These are phyloP conservation scores for Agonopterix subpropinquella DNA, from an alignment of 2,888 invertebrate species.

Conservation along the genomic window DNA sequence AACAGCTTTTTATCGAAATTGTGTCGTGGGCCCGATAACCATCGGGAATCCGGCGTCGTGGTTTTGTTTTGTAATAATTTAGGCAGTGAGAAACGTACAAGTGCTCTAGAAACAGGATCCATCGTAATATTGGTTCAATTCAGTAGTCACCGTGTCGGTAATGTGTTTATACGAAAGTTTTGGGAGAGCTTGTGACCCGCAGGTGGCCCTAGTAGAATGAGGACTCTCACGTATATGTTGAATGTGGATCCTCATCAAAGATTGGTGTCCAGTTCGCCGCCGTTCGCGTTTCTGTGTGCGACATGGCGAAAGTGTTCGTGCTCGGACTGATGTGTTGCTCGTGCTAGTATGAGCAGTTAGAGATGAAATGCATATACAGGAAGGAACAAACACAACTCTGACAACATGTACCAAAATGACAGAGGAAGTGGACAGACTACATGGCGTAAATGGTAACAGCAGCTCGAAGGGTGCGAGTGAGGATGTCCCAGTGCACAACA, in stretches of 20 bases:
- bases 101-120: slow-evolving; percentile 38
- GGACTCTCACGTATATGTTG: slow-evolving; percentile 63
- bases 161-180: slow-evolving; percentile 69
- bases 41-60: slow-evolving; percentile 62
- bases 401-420: slow-evolving; percentile 82
- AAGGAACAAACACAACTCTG: slow-evolving; percentile 79
- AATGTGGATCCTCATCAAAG: slow-evolving; percentile 51
- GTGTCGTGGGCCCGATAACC: slow-evolving; percentile 69
- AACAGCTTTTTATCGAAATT: slow-evolving; percentile 72
- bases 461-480: slow-evolving; percentile 72
- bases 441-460: slow-evolving; percentile 83
- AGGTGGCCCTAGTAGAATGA: slow-evolving; percentile 72
- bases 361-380: slow-evolving; percentile 82
- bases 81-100: slow-evolving; percentile 45
- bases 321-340: slow-evolving; percentile 66
- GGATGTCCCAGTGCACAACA: slow-evolving; percentile 62
- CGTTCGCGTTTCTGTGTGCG: slow-evolving; percentile 47
- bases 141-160: slow-evolving; percentile 67
- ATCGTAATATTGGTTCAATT: slow-evolving; percentile 44
- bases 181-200: slow-evolving; percentile 57
- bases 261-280: slow-evolving; percentile 48
- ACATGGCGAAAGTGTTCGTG: slow-evolving; percentile 63
- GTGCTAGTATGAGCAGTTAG: slow-evolving; percentile 70
- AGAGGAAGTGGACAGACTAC: slow-evolving; percentile 82
- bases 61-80: slow-evolving; percentile 54